Conservation (phyloP, 2,888 invertebrate genomes). For the Colostygia pectinataria region DNA sequence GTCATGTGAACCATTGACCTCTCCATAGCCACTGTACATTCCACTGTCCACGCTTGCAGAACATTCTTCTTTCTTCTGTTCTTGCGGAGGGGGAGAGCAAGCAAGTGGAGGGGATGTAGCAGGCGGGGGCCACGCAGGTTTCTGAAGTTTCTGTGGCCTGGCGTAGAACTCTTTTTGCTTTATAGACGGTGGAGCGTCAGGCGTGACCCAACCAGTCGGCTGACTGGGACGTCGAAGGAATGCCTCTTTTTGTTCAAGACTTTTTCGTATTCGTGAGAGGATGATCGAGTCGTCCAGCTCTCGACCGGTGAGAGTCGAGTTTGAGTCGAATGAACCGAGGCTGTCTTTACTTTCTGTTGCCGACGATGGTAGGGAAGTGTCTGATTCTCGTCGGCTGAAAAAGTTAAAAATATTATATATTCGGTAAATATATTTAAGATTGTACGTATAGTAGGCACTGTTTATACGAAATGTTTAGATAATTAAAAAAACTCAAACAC, state of each 20-base stretch:
- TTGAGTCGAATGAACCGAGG: constrained; percentile 86
- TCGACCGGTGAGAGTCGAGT: constrained; percentile 86
- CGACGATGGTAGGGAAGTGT: constrained; percentile 84
- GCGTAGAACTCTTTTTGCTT: constrained; percentile 89
- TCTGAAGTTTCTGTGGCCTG: constrained; percentile 89
- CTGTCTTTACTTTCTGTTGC: constrained; percentile 87
- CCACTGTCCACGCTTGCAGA: constrained; percentile 76
- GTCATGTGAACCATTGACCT: constrained; percentile 70
- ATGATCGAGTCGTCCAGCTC: constrained; percentile 88
- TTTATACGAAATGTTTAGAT: neutral
- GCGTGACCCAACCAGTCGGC: constrained; percentile 84
- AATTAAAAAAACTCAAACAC: neutral
- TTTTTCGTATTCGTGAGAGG: constrained; percentile 90
- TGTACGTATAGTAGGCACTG: too few relatives aligned
- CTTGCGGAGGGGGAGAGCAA: constrained; percentile 84
- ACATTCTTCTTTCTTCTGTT: constrained; percentile 74
- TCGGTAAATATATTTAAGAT: too few relatives aligned
- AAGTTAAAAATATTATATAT: neutral
- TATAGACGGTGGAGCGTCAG: constrained; percentile 76
- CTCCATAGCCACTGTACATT: constrained; percentile 73
- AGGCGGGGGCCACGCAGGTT: constrained; percentile 87
- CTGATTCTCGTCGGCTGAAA: constrained; percentile 83
- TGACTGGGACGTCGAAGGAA: constrained; percentile 90
- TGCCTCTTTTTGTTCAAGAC: constrained; percentile 94
- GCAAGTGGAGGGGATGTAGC: constrained; percentile 71